These are phyloP conservation scores for Odontothrips loti DNA, from an alignment of 2,888 invertebrate species.

Conservation along the genomic window DNA sequence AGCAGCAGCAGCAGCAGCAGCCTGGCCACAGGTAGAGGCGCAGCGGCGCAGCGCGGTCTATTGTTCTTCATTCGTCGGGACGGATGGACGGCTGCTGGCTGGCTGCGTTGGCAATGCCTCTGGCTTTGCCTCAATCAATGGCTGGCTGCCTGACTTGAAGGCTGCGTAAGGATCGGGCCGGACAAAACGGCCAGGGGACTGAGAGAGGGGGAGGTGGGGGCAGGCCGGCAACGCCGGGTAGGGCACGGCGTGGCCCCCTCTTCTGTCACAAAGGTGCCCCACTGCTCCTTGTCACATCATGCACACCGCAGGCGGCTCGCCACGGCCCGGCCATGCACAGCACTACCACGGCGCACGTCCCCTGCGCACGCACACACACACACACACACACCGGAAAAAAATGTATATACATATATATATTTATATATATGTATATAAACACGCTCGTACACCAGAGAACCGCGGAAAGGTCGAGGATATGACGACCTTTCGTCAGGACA, in stretches of 20 bases:
- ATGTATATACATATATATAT: too few relatives aligned
- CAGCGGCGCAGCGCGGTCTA: not conserved
- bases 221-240: not conserved
- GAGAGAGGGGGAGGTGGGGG: not conserved
- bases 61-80: not conserved
- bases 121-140: not conserved
- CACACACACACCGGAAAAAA: too few relatives aligned
- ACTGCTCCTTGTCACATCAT: not conserved
- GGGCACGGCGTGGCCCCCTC: not conserved
- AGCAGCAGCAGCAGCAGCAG: too few relatives aligned
- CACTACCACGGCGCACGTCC: not conserved
- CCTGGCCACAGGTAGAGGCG: not conserved
- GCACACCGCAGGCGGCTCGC: not conserved
- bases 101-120: not conserved
- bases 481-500: conserved; percentile 15
- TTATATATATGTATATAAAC: too few relatives aligned
- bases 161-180: too few relatives aligned
- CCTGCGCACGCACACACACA: not conserved
- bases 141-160: not conserved
- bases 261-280: conserved; percentile 14
- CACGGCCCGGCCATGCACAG: not conserved
- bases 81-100: too few relatives aligned
- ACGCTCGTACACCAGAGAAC: not conserved
- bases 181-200: too few relatives aligned
- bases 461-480: conserved; percentile 14